phyloP scores from a whole-genome alignment of 1,140 invertebrate genomes.

The Philotrypesis tridentata region DNA sequence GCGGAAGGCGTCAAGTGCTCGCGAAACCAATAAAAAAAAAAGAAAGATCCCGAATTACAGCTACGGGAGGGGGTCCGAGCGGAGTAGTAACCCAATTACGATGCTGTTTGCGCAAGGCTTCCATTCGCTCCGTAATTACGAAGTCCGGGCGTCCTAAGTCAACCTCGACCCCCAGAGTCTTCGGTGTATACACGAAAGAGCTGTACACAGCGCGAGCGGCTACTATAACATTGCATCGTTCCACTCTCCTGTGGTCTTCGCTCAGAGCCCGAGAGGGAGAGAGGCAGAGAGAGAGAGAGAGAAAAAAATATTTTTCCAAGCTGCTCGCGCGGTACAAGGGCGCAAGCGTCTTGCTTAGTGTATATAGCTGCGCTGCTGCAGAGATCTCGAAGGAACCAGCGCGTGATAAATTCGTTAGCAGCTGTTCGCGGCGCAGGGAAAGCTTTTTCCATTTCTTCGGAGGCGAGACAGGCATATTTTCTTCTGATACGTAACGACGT shows the following conservation, averaged over 20 bases:
- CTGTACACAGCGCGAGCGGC: background rate
- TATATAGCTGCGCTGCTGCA: too few relatives aligned
- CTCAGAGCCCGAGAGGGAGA: too few relatives aligned
- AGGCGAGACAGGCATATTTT: slow-evolving; percentile 10
- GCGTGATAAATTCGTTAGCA: slow-evolving; percentile 38
- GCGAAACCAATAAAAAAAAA: slow-evolving; percentile 12
- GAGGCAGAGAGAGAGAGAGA: too few relatives aligned
- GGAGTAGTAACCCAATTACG: slow-evolving; percentile 55
- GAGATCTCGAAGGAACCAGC: slow-evolving; percentile 3
- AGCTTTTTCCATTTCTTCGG: slow-evolving; percentile 28
- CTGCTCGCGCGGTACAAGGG: background rate
- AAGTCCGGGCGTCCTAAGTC: slow-evolving; percentile 56
- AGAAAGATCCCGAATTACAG: background rate
- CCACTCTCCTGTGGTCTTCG: slow-evolving; percentile 11
- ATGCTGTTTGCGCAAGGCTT: slow-evolving; percentile 57
- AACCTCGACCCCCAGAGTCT: slow-evolving; percentile 42
- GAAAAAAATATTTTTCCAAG: slow-evolving; percentile 56
- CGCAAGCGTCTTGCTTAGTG: background rate
- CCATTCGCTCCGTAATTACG: slow-evolving; percentile 55
- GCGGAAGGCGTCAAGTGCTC: background rate
- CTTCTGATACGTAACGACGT: slow-evolving; percentile 29
- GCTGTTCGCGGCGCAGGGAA: slow-evolving; percentile 1
- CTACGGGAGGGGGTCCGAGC: too few relatives aligned
- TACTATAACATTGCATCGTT: background rate
- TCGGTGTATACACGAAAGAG: slow-evolving; percentile 13